Evolutionary conservation across 2,888 invertebrate species (phyloP).

Genomic region (Hydrotaea diabolus): DNA sequence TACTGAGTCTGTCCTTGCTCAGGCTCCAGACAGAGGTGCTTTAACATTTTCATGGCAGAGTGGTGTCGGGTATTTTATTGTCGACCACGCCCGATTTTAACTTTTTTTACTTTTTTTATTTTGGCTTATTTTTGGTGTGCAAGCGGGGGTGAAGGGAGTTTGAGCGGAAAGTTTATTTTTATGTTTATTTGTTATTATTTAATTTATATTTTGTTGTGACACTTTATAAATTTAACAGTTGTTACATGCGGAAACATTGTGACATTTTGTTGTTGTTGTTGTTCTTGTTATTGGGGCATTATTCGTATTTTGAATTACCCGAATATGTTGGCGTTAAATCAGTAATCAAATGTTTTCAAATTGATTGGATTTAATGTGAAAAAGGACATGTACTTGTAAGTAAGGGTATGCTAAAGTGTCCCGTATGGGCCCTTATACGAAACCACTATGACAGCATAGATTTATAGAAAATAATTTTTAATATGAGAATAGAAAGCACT

Average conservation of each 20-base stretch:
- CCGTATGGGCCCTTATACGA: background rate
- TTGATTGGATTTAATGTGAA: conserved; percentile 13
- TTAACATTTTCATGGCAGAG: no score
- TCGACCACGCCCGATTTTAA: no score
- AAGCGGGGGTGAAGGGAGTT: background rate
- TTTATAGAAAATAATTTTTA: no score
- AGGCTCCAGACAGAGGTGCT: no score
- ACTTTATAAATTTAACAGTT: conserved; percentile 52
- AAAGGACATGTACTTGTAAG: background rate
- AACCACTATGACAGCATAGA: no score
- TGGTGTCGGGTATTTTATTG: no score
- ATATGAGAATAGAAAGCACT: no score
- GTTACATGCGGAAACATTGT: conserved; percentile 28
- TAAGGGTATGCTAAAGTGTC: no score
- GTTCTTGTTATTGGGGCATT: no score
- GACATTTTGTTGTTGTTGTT: no score
- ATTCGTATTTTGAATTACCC: background rate
- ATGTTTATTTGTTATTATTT: conserved; percentile 45
- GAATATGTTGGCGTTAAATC: conserved; percentile 25
- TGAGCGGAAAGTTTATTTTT: conserved; percentile 22
- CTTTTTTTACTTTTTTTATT: no score
- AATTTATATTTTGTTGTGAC: conserved; percentile 53
- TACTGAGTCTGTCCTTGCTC: no score
- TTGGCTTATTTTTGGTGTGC: conserved; percentile 20
- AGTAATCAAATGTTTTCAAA: conserved; percentile 20